These are phyloP conservation scores for Harpagifer antarcticus DNA, from an alignment of 2,797 vertebrate species.

Conservation along the genomic window DNA sequence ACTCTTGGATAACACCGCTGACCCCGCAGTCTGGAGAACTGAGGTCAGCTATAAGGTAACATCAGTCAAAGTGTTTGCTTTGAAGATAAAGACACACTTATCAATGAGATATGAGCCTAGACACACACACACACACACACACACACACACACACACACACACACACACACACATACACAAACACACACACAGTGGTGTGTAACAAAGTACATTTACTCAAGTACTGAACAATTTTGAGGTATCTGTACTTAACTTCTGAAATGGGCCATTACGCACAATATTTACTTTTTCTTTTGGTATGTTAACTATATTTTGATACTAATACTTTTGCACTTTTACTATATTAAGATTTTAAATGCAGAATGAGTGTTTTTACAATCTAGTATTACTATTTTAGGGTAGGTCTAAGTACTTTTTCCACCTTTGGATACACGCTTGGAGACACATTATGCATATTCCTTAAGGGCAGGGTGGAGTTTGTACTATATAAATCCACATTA, in stretches of 20 bases:
- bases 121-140: neutral
- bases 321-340: too few species aligned
- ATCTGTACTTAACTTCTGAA: too few species aligned
- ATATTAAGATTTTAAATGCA: too few species aligned
- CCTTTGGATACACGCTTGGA: neutral
- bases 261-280: too few species aligned
- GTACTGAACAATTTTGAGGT: too few species aligned
- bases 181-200: neutral
- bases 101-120: slow-evolving; percentile 6
- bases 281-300: too few species aligned
- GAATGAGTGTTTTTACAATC: too few species aligned
- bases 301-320: too few species aligned
- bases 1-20: slow-evolving; percentile 13
- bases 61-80: slow-evolving; percentile 16
- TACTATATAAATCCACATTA: neutral
- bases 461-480: neutral
- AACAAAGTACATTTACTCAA: too few species aligned
- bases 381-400: too few species aligned
- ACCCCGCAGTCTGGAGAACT: slow-evolving; percentile 29
- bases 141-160: neutral
- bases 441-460: neutral
- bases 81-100: neutral
- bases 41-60: slow-evolving; percentile 34
- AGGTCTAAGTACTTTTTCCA: too few species aligned
- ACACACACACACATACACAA: neutral